A percentile compares a stretch with the other conserved stretches of the same genome.
These are phyloP conservation scores for Pelagia noctiluca DNA, from an alignment of 30 jellyfish, hydroid and myxozoan genomes.

Conservation along the genomic window DNA sequence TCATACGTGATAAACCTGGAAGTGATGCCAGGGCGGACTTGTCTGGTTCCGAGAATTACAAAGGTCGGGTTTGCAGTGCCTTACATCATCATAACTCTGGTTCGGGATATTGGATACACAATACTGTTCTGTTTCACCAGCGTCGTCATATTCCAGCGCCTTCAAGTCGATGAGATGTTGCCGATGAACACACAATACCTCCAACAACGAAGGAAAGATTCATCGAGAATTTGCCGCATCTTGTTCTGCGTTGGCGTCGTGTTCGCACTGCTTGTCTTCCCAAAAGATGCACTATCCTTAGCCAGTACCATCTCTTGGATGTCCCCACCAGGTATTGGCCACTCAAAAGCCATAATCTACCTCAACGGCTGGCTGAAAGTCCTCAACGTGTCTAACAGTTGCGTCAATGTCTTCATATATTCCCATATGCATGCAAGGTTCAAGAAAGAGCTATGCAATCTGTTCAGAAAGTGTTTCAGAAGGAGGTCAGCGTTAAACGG, in stretches of 20 bases:
- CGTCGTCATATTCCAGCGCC: slow-evolving; percentile 2
- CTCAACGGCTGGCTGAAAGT: slow-evolving; percentile 86
- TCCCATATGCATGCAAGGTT: slow-evolving; percentile 79
- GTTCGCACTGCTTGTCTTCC: slow-evolving; percentile 76
- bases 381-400: slow-evolving; percentile 86
- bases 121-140: slow-evolving; percentile 30
- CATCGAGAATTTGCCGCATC: slow-evolving; percentile 50
- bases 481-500: background rate
- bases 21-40: slow-evolving; percentile 11
- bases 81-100: background rate
- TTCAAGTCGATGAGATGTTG: background rate
- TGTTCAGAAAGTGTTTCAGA: slow-evolving; percentile 10
- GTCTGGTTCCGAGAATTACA: background rate
- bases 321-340: slow-evolving; percentile 62
- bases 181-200: slow-evolving; percentile 8
- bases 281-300: slow-evolving; percentile 72
- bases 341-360: background rate
- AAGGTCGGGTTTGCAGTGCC: slow-evolving; percentile 18
- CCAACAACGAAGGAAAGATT: slow-evolving; percentile 35
- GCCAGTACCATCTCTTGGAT: slow-evolving; percentile 73
- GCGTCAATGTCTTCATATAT: slow-evolving; percentile 91
- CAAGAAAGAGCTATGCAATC: slow-evolving; percentile 38
- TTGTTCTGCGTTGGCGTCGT: slow-evolving; percentile 70
- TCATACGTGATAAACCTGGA: slow-evolving; percentile 9
- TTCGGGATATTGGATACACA: slow-evolving; percentile 32